Conservation (phyloP, 2,797 vertebrate genomes). For the Hyperoplus lanceolatus region DNA sequence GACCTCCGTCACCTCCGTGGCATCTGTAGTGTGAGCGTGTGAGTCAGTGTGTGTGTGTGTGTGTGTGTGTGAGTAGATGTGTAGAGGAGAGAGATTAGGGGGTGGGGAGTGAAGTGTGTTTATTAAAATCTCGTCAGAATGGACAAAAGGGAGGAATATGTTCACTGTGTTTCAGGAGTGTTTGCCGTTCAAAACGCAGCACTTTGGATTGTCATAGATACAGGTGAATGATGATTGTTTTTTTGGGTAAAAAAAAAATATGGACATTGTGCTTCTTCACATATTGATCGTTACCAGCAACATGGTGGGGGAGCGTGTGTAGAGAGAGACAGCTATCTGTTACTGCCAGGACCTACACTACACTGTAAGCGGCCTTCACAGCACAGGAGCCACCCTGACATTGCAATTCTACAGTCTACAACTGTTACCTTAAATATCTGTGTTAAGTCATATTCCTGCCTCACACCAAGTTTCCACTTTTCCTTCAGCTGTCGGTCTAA, state of each 20-base stretch:
- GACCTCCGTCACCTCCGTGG: slow-evolving; percentile 89
- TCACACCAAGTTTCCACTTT: slow-evolving; percentile 86
- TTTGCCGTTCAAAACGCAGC: slow-evolving; percentile 58
- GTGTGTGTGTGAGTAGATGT: slow-evolving; percentile 75
- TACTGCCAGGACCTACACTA: slow-evolving; percentile 58
- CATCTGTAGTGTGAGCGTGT: slow-evolving; percentile 84
- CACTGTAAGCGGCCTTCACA: slow-evolving; percentile 43
- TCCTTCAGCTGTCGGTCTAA: slow-evolving; percentile 88
- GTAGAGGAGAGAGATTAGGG: slow-evolving; percentile 1
- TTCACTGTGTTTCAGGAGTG: slow-evolving; percentile 41
- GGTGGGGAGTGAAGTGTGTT: slow-evolving; percentile 41
- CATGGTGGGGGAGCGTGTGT: slow-evolving; percentile 52
- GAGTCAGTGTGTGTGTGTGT: slow-evolving; percentile 33
- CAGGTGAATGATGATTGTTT: slow-evolving; percentile 42
- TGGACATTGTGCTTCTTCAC: slow-evolving; percentile 61
- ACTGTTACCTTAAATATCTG: slow-evolving; percentile 70
- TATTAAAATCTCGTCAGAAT: slow-evolving; percentile 45
- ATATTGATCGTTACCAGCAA: slow-evolving; percentile 65
- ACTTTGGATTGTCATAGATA: slow-evolving; percentile 53
- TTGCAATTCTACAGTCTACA: slow-evolving; percentile 57
- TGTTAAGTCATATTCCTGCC: slow-evolving; percentile 82
- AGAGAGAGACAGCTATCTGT: slow-evolving; percentile 60
- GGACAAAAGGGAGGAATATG: slow-evolving; percentile 55
- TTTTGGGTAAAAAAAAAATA: slow-evolving; percentile 23
- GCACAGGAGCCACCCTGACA: slow-evolving; percentile 54